Evolutionary conservation across 2,888 invertebrate species (phyloP), one percentile per base, ranked within the genome.

Genomic region (Stenichneumon culpator): DNA sequence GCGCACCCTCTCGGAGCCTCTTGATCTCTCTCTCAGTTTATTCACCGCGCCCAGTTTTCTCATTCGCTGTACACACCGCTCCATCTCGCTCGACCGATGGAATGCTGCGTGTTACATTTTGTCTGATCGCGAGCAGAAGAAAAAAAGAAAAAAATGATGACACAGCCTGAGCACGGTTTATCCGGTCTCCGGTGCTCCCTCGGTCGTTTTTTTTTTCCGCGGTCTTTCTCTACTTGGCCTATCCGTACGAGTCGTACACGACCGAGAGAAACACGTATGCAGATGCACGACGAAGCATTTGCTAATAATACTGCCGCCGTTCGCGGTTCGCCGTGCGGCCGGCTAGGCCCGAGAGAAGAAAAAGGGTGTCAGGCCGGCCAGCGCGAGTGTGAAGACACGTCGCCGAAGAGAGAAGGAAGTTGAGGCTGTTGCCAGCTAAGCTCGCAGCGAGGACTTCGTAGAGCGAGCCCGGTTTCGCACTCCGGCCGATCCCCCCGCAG

Each of bases 301-400:
- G 88, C 92, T 92, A 92, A 92, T 91, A 92, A 92, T 92, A 92
- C 85, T 78, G 89, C 86, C 57, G 72, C 72, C 52, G 60, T 74
- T 57, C 80, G 39, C 39, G 47, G 36, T 44, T 44, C 22, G 39
- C 39, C 28, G 36, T 47, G 89, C 87, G 44, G 44, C 14, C 44
- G 44, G 14, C 91, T 90, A 92, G 91, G 89, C 89, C 89, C 32
- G 22, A 9, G 39, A 44, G 88, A 88, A 88, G 86, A 89, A 89
- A 92, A 92, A 90, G 90, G 89, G 89, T 90, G 90, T 90, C 90
- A 88, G 70, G 65, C 52, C 72, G 72, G 54, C 82, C 14, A 47
- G 19, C 25, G 57, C 57, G 57, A 57, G 57, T 57, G 78, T 57
- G 63, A 65, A 63, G 47, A 19, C 50, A 28, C 36, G 47, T 65